phyloP scores from a whole-genome alignment of 2,113 vertebrate species.

The Piprites chloris region DNA sequence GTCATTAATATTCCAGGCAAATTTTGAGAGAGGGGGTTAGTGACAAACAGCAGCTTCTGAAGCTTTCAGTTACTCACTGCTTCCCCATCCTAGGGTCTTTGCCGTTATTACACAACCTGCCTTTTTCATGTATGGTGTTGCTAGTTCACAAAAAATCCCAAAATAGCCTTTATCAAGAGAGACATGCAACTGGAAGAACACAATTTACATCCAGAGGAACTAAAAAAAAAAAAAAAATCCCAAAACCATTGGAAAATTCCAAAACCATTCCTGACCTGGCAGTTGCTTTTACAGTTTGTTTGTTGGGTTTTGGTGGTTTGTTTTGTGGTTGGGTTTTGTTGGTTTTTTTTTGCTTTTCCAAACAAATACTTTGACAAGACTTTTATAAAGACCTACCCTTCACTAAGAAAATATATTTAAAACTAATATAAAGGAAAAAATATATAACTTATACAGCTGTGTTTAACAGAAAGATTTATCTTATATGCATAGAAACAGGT shows the following conservation, averaged over 20 bases:
- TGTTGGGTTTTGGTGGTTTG: too few species aligned
- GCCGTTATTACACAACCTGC: background rate
- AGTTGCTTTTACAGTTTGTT: background rate
- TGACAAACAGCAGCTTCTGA: background rate
- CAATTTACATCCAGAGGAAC: background rate
- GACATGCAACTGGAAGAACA: background rate
- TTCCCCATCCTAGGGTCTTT: background rate
- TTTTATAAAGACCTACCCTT: background rate
- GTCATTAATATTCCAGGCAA: background rate
- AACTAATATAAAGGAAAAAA: background rate
- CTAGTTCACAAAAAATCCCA: background rate
- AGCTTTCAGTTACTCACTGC: background rate
- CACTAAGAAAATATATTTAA: background rate
- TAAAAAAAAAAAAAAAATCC: background rate
- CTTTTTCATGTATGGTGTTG: background rate
- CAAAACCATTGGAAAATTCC: background rate
- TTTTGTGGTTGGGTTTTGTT: too few species aligned
- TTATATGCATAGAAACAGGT: background rate
- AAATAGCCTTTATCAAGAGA: background rate
- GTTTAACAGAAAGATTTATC: background rate
- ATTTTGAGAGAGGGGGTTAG: background rate
- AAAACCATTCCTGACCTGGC: background rate
- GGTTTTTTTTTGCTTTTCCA: background rate
- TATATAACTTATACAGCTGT: background rate
- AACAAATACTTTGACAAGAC: background rate